phyloP scores from a whole-genome alignment of 2,113 vertebrate species.

The Ovibos moschatus region DNA sequence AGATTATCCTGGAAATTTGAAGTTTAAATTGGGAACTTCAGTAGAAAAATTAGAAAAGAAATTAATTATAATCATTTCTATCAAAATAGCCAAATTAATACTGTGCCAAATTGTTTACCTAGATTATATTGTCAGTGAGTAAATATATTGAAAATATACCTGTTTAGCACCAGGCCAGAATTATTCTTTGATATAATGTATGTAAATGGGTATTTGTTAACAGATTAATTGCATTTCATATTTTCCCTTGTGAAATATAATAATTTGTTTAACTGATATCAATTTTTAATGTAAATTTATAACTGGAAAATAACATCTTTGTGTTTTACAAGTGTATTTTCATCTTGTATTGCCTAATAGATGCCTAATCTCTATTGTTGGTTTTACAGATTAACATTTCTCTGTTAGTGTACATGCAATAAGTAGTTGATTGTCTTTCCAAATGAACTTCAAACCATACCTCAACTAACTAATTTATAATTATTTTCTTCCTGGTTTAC shows the following conservation, averaged over 20 bases:
- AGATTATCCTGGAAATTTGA: slow-evolving; percentile 12
- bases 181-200: not conserved
- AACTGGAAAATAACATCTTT: slow-evolving; percentile 23
- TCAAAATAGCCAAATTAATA: not conserved
- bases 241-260: slow-evolving; percentile 10
- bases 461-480: not conserved
- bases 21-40: slow-evolving; percentile 37
- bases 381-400: slow-evolving; percentile 18
- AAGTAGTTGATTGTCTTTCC: not conserved
- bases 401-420: not conserved
- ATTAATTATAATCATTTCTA: not conserved
- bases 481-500: not conserved
- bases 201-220: not conserved
- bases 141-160: not conserved
- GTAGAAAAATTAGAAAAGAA: slow-evolving; percentile 13
- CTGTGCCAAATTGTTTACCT: not conserved
- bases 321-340: not conserved
- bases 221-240: not conserved
- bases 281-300: slow-evolving; percentile 33
- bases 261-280: not conserved
- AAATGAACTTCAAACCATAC: not conserved
- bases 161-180: not conserved
- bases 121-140: not conserved
- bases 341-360: not conserved
- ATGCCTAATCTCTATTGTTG: not conserved